A percentile compares a stretch with the other conserved stretches of the same genome.
Conservation (phyloP, 2,888 invertebrate species). For the Ectemnius lituratus region DNA sequence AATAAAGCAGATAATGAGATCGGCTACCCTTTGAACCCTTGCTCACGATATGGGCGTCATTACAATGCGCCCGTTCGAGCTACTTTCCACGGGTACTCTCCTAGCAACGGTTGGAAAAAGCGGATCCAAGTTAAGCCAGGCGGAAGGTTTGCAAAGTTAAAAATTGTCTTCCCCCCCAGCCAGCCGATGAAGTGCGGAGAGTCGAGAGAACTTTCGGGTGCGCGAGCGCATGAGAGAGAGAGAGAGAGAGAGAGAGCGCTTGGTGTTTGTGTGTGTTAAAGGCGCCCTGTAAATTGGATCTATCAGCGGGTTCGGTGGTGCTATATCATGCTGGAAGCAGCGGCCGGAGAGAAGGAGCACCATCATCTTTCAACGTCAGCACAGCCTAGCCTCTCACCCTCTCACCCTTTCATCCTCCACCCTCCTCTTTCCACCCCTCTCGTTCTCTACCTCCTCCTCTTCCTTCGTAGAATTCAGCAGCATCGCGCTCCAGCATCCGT, state of each 20-base stretch:
- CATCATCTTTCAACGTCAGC: constrained; percentile 76
- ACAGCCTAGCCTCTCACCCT: constrained; percentile 60
- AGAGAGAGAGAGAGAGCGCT: no score
- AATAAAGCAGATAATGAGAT: no score
- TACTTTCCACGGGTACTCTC: no score
- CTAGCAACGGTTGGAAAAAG: no score
- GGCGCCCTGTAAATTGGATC: constrained; percentile 76
- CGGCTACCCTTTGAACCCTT: no score
- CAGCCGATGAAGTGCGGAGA: constrained; percentile 30
- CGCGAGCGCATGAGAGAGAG: no score
- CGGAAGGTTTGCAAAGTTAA: constrained; percentile 56
- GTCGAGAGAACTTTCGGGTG: constrained; percentile 50
- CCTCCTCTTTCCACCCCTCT: constrained; percentile 25
- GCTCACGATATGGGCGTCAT: no score
- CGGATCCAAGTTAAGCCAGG: constrained; percentile 10
- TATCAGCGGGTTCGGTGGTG: constrained; percentile 76
- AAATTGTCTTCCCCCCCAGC: constrained; percentile 59
- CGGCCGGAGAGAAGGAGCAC: constrained; percentile 73
- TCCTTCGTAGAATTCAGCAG: constrained; percentile 22
- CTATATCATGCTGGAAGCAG: constrained; percentile 75
- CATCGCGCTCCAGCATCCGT: constrained; percentile 2
- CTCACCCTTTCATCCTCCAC: constrained; percentile 17
- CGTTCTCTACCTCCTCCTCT: constrained; percentile 19
- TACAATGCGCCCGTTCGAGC: no score
- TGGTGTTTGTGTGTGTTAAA: constrained; percentile 49